Base-by-base conservation (phyloP, 2,888 invertebrate genomes). In the Fragum whitleyi region DNA sequence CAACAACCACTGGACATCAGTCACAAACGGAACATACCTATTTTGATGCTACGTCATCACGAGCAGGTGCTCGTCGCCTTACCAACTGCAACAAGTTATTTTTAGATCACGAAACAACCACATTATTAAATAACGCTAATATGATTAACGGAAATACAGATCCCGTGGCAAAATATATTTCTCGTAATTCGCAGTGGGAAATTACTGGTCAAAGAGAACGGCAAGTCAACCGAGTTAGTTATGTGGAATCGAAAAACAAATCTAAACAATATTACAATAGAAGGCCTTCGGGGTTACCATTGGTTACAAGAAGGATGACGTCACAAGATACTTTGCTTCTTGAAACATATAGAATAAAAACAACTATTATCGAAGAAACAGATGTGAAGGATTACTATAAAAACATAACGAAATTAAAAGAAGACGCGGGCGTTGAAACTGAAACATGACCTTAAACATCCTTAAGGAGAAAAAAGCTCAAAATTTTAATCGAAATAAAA, bases 271-370 rank as follows among this genome's bases (percentile, higher is more conserved):
- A 74, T n/a, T 76, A 74, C 14, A 55, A 77, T 2, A 69, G 89
- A 26, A 74, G 89, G n/a, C 86, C 88, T 0, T 89, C 89, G 0
- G 89, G 89, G 6, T 70, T 89, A 26, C 89, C 89, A 0, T 70
- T 85, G 7, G 86, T 87, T 11, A 83, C 86, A 39, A 79, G 84
- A 55, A 80, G 77, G n/a, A 79, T 89, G 53, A 87, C 87, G 1
- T 61, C 72, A 29, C 83, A 81, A 26, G 88, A 88, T n/a, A 79
- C 79, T 26, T 72, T 87, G 26, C 59, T 88, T 16, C 67, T 87
- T 57, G 81, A 83, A 70, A 84, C 79, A 5, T 84, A 81, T 16
- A 59, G 79, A 55, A 23, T 67, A n/a, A 61, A 29, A 16, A 29
- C 61, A 32, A 61, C 32, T 36, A 36, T 36, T 36, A 36, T 36